Evolutionary conservation across 1,140 invertebrate species (phyloP).

Genomic region (Drosophila pseudoobscura): DNA sequence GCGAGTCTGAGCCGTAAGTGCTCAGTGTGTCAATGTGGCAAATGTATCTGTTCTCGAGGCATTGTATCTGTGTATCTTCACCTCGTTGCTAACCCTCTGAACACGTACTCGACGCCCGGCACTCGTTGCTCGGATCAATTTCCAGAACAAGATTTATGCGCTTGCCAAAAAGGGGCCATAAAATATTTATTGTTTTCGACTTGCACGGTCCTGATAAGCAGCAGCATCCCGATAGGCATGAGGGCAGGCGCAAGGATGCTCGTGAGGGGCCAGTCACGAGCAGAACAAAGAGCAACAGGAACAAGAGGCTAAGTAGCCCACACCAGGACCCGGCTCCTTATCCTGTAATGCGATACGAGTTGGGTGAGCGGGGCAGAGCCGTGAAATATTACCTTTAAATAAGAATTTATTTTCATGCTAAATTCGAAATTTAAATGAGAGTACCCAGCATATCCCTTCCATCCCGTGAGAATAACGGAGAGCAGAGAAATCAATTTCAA

Average conservation of each 20-base stretch:
- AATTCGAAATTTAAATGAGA: conserved; percentile 57
- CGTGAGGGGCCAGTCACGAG: conserved; percentile 2
- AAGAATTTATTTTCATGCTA: conserved; percentile 54
- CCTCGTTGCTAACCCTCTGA: conserved; percentile 23
- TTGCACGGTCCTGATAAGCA: conserved; percentile 66
- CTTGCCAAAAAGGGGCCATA: conserved; percentile 64
- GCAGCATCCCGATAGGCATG: conserved; percentile 25
- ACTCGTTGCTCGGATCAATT: conserved; percentile 63
- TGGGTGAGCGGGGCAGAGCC: conserved; percentile 1
- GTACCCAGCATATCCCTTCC: neutral
- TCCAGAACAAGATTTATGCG: conserved; percentile 69
- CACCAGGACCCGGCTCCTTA: conserved; percentile 8
- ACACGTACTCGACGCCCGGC: conserved; percentile 10
- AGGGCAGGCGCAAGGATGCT: conserved; percentile 18
- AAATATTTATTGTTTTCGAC: conserved; percentile 79
- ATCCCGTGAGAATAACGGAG: neutral
- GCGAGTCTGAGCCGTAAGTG: conserved; percentile 27
- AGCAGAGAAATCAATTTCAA: conserved; percentile 12
- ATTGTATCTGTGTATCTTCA: conserved; percentile 32
- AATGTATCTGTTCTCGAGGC: conserved; percentile 29
- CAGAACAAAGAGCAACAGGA: conserved; percentile 55
- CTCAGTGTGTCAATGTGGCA: conserved; percentile 70
- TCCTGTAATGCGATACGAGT: conserved; percentile 56
- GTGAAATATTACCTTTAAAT: conserved; percentile 67
- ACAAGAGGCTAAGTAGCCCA: conserved; percentile 14